Percentiles rank a stretch among this genome's conserved stretches.
Conservation (phyloP, 2,797 vertebrate species). For the Parambassis ranga region DNA sequence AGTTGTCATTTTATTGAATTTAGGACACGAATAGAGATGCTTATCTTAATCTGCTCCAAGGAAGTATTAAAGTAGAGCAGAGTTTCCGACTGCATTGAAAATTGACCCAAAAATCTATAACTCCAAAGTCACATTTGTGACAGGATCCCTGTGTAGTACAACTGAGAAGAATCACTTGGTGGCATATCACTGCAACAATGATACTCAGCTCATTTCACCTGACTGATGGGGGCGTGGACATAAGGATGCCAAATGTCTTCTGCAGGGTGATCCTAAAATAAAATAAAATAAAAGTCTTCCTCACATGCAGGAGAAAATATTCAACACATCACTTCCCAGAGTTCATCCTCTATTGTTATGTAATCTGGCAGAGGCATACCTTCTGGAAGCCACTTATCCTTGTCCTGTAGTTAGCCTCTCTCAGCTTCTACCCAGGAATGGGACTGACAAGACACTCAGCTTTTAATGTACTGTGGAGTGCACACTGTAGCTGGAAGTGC, state of each 20-base stretch:
- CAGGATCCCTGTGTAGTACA: slow-evolving; percentile 54
- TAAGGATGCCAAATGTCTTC: not conserved
- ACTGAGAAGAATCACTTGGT: slow-evolving; percentile 39
- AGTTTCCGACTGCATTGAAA: slow-evolving; percentile 59
- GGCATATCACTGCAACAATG: slow-evolving; percentile 22
- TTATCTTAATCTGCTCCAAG: slow-evolving; percentile 70
- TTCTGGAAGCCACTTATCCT: slow-evolving; percentile 46
- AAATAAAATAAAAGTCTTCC: slow-evolving; percentile 1
- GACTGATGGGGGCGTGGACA: slow-evolving; percentile 33
- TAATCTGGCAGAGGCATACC: slow-evolving; percentile 56
- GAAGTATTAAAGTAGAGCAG: slow-evolving; percentile 65
- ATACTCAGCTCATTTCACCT: slow-evolving; percentile 8
- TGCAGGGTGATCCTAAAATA: slow-evolving; percentile 19
- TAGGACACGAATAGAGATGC: slow-evolving; percentile 64
- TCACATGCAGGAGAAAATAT: slow-evolving; percentile 36
- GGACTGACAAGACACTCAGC: slow-evolving; percentile 40
- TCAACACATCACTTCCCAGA: slow-evolving; percentile 57
- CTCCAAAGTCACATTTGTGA: slow-evolving; percentile 65
- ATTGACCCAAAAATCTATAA: slow-evolving; percentile 70
- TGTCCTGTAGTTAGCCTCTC: slow-evolving; percentile 35
- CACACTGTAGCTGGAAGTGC: slow-evolving; percentile 35
- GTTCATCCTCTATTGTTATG: slow-evolving; percentile 65
- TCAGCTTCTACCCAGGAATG: slow-evolving; percentile 31
- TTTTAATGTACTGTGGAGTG: slow-evolving; percentile 43
- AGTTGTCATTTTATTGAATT: slow-evolving; percentile 67